phyloP scores from a whole-genome alignment of 1,140 invertebrate species.

The Drosophila mojavensis region DNA sequence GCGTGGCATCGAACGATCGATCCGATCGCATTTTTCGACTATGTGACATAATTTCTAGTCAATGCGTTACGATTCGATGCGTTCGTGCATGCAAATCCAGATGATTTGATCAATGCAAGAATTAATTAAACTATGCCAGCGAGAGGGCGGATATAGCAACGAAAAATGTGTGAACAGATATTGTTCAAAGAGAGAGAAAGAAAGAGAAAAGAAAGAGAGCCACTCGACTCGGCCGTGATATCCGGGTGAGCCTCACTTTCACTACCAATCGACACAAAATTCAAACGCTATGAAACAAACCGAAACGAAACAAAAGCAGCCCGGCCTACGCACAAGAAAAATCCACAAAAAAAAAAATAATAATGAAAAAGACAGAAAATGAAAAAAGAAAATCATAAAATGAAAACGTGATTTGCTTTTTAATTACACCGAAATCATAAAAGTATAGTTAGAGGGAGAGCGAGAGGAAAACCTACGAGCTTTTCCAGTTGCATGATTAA shows the following conservation, averaged over 20 bases:
- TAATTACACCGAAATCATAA: constrained; percentile 60
- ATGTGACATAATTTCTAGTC: constrained; percentile 69
- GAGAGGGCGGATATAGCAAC: constrained; percentile 51
- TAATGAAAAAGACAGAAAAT: constrained; percentile 5
- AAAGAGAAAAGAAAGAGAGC: neutral
- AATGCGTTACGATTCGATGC: constrained; percentile 47
- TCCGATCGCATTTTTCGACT: neutral
- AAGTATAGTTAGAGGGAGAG: constrained; percentile 5
- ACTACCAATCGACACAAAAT: constrained; percentile 39
- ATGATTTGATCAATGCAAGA: constrained; percentile 35
- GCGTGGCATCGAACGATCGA: constrained; percentile 1
- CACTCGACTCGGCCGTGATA: neutral
- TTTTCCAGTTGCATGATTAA: constrained; percentile 20
- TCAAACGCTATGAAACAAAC: constrained; percentile 34
- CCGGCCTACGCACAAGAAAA: constrained; percentile 59
- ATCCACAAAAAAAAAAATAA: constrained; percentile 18
- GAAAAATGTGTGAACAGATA: constrained; percentile 51
- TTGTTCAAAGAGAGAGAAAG: neutral
- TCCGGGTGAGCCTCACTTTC: constrained; percentile 53
- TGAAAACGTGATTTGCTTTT: constrained; percentile 76
- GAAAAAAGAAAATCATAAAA: constrained; percentile 57
- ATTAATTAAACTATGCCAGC: constrained; percentile 70
- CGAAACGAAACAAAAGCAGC: constrained; percentile 58
- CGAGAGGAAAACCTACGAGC: neutral
- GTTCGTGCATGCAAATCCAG: constrained; percentile 30